Evolutionary conservation across 2,113 vertebrate genomes (phyloP).

Genomic region (Shinisaurus crocodilurus): DNA sequence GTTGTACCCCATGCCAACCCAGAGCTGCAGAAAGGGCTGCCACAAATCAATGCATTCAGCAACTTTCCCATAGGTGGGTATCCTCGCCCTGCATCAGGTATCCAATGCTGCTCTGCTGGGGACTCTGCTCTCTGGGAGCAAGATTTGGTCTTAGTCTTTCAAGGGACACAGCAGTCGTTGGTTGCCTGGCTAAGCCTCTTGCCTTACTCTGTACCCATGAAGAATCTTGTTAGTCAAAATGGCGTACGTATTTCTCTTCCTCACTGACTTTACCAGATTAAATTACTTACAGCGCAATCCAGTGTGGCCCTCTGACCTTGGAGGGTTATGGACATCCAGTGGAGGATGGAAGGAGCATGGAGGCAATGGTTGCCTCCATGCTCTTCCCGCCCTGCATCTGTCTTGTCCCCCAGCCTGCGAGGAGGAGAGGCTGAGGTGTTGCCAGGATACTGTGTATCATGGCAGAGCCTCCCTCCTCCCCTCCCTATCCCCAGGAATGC

Average conservation of each 20-base stretch:
- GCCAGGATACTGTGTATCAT: too few relatives aligned
- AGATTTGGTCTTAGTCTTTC: neutral
- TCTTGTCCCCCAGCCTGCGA: too few relatives aligned
- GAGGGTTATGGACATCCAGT: too few relatives aligned
- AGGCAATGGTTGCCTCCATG: too few relatives aligned
- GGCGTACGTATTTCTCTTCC: neutral
- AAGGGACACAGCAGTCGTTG: neutral
- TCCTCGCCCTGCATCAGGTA: too few relatives aligned
- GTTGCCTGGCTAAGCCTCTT: neutral
- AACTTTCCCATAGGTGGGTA: constrained; percentile 94
- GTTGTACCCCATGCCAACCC: constrained; percentile 87
- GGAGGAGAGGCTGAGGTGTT: too few relatives aligned
- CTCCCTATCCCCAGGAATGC: too few relatives aligned
- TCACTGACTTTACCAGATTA: neutral
- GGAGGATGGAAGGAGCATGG: too few relatives aligned
- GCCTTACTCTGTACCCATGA: neutral
- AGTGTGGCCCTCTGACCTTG: too few relatives aligned
- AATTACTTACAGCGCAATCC: too few relatives aligned
- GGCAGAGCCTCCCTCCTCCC: too few relatives aligned
- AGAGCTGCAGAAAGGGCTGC: constrained; percentile 93
- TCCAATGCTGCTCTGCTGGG: neutral
- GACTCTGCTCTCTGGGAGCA: neutral
- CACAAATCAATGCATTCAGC: constrained; percentile 87
- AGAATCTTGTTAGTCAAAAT: neutral
- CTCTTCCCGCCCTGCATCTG: too few relatives aligned